Percentiles rank a stretch among this genome's conserved stretches.
Conservation (phyloP, 92 coral and sea anemone species). For the Phenganax marumi region DNA sequence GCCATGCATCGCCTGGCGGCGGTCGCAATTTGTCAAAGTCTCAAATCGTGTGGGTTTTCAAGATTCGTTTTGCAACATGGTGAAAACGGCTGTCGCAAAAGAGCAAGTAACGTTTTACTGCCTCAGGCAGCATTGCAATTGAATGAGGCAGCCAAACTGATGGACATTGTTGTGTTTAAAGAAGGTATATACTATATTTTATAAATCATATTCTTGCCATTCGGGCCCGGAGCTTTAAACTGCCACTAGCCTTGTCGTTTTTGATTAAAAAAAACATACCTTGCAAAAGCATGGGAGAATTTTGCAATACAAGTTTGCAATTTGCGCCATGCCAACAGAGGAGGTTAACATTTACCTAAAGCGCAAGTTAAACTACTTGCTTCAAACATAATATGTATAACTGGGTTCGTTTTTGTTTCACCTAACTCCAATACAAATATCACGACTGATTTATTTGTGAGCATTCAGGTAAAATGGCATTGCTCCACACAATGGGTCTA, state of each 20-base stretch:
- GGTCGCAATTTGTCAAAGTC: slow-evolving; percentile 45
- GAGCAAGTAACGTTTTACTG: slow-evolving; percentile 39
- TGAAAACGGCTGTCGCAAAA: slow-evolving; percentile 34
- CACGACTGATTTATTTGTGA: neutral
- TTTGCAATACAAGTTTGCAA: too few relatives aligned
- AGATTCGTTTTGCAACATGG: neutral
- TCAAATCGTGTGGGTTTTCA: neutral
- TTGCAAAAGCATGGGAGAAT: too few relatives aligned
- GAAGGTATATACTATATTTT: slow-evolving; percentile 52
- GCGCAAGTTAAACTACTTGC: too few relatives aligned
- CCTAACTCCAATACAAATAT: neutral
- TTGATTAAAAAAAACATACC: too few relatives aligned
- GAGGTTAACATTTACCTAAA: too few relatives aligned
- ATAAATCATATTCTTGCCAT: too few relatives aligned
- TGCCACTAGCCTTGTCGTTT: too few relatives aligned
- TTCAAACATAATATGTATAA: too few relatives aligned
- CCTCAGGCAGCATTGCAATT: slow-evolving; percentile 59
- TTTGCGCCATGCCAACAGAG: too few relatives aligned
- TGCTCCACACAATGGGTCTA: slow-evolving; percentile 75
- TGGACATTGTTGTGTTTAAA: slow-evolving; percentile 66
- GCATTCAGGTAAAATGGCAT: slow-evolving; percentile 27
- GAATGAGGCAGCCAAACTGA: slow-evolving; percentile 69
- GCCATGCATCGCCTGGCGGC: slow-evolving; percentile 65
- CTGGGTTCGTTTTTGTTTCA: too few relatives aligned
- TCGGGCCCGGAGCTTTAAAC: too few relatives aligned